These are phyloP conservation scores for Acanthosepion pharaonis DNA, from an alignment of 2,888 invertebrate species.

Conservation along the genomic window DNA sequence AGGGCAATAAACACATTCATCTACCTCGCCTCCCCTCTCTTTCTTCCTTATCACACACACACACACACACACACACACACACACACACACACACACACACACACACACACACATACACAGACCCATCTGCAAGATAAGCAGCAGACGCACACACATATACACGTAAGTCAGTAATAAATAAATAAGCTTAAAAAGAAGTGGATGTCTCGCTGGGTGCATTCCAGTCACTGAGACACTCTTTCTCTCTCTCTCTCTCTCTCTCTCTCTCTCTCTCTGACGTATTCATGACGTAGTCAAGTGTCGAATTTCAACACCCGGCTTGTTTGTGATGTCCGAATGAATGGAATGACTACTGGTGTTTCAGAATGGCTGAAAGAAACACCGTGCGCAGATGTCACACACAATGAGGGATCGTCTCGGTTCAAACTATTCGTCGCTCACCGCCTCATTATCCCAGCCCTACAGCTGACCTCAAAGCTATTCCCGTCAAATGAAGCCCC, in stretches of 20 bases:
- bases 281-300: not conserved
- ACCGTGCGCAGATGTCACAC: not conserved
- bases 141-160: not conserved
- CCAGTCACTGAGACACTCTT: not conserved
- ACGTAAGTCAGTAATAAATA: not conserved
- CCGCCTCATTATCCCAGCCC: not conserved
- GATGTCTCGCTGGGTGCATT: not conserved
- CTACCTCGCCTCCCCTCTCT: not conserved
- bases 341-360: not conserved
- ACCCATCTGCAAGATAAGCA: too few relatives aligned
- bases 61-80: not conserved
- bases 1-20: not conserved
- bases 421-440: not conserved
- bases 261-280: not conserved
- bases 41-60: not conserved
- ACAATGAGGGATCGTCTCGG: not conserved
- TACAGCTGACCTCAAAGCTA: not conserved
- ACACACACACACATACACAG: not conserved
- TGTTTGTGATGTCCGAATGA: conserved; percentile 33
- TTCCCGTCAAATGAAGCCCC: not conserved
- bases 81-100: not conserved
- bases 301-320: not conserved
- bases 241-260: not conserved
- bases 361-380: not conserved
- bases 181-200: not conserved